Conservation (phyloP, 2,113 vertebrate genomes). For the Cathartes aura region DNA sequence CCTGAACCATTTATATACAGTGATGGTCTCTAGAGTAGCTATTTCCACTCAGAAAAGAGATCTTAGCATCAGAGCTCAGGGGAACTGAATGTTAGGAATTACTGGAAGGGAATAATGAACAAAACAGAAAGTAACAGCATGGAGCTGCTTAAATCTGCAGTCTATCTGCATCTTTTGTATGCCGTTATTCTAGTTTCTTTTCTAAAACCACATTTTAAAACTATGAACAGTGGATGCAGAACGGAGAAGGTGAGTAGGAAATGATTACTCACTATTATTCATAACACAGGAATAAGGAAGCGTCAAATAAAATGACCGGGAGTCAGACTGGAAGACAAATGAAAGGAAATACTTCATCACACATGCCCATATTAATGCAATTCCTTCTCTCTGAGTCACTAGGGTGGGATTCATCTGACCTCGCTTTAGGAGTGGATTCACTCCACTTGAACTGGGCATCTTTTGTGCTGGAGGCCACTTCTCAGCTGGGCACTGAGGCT, state of each 20-base stretch:
- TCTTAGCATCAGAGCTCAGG: background rate
- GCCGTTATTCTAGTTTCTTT: background rate
- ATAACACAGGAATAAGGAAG: background rate
- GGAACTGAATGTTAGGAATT: slow-evolving; percentile 2
- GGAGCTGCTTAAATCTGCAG: background rate
- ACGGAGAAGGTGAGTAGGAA: background rate
- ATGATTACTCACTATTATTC: background rate
- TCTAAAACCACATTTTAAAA: background rate
- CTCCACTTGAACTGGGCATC: background rate
- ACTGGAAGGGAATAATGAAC: background rate
- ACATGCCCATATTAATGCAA: background rate
- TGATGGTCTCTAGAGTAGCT: background rate
- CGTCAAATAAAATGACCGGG: background rate
- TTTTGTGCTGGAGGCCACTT: background rate
- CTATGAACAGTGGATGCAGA: background rate
- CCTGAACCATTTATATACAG: background rate
- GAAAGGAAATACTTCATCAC: slow-evolving; percentile 50
- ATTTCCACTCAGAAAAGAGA: slow-evolving; percentile 31
- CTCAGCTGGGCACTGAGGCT: background rate
- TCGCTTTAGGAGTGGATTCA: background rate
- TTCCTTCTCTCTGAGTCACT: slow-evolving; percentile 58
- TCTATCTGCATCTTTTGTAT: background rate
- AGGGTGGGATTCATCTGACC: slow-evolving; percentile 37
- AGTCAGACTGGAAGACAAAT: slow-evolving; percentile 22
- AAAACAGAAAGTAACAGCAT: background rate